Evolutionary conservation across 2,113 vertebrate genomes (phyloP).

Genomic region (Rousettus leschenaultii): DNA sequence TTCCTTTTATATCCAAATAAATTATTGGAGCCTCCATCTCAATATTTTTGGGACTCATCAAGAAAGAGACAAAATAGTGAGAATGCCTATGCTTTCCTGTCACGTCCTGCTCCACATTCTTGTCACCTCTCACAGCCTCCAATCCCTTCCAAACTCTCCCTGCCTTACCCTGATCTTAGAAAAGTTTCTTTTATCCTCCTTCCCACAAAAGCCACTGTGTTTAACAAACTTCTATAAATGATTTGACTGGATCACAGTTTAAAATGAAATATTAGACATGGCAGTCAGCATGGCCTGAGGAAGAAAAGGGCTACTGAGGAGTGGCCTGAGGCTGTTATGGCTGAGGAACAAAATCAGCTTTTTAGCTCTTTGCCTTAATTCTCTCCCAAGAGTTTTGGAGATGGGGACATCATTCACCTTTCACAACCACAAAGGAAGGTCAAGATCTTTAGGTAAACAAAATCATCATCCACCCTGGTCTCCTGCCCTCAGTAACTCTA

Average conservation of each 20-base stretch:
- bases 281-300: background rate
- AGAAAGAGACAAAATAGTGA: background rate
- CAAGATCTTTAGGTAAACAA: background rate
- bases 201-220: background rate
- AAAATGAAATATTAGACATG: background rate
- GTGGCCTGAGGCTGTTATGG: background rate
- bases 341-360: background rate
- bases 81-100: background rate
- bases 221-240: background rate
- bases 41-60: background rate
- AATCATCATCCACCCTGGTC: background rate
- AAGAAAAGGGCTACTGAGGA: background rate
- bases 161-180: background rate
- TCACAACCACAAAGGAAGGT: background rate
- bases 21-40: background rate
- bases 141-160: background rate
- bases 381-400: background rate
- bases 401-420: background rate
- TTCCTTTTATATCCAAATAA: background rate
- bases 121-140: background rate
- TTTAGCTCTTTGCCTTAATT: conserved; percentile 4
- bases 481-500: background rate
- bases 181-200: background rate
- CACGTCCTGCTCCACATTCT: background rate
- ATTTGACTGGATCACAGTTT: background rate